Evolutionary conservation across 2,888 invertebrate species (phyloP), one percentile per base, ranked within the genome.

Genomic region (Adelphocoris suturalis): DNA sequence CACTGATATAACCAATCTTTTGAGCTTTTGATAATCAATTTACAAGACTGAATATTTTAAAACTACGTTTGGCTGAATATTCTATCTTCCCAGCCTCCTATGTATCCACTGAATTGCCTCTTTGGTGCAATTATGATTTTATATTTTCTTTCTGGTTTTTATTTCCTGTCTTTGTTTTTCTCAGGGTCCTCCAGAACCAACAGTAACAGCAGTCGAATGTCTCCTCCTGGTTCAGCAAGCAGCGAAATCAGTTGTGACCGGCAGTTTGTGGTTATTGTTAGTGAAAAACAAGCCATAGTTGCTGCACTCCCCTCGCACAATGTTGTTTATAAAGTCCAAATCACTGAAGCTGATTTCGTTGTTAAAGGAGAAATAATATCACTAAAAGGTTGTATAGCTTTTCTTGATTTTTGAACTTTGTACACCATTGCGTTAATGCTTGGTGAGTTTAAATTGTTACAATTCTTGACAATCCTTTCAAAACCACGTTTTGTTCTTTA

Each of bases 281-380:
- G 98, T 90, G 99, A 99, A 94, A 98, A 98, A 94, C 98, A 99
- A 94, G 98, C 97, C 91, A 95, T 98, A 92, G 97, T 99, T 91
- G 97, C 99, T 91, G 98, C 98, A 92, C 95, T 99, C 93, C 99
- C 99, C 91, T 98, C 98, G 92, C 99, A 99, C 94, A 97, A 97
- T 93, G 98, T 98, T 94, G 96, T 98, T 92, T 98, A 98, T 94
- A 96, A 98, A 92, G 97, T 97, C 94, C 98, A 98, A 94, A 95
- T 99, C 92, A 97, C 98, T 91, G 98, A 99, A 93, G 96, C 96
- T 13, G 97, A 98, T 94, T 98, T 98, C 94, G 98, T 98, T 91
- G 97, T 98, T 92, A 97, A 97, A 94, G 97, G 98, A 90, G 98
- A 98, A 94, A 97, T 98, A 93, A 97, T 98, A 92, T 96, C 97